Evolutionary conservation across 2,888 invertebrate species (phyloP).

Genomic region (Chirona hameri): DNA sequence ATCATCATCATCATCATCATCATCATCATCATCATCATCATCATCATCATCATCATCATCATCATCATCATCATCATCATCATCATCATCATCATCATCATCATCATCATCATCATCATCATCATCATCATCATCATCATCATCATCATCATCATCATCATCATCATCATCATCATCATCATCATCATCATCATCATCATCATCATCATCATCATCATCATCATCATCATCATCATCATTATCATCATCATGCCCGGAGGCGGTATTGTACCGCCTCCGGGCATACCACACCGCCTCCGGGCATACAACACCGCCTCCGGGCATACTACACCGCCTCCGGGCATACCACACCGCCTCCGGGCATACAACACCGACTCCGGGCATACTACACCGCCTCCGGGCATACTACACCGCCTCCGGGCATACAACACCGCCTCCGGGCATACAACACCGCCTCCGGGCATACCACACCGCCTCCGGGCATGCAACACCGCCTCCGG

Average conservation of each 20-base stretch:
- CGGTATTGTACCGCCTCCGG: no score
- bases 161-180: constrained; percentile 22
- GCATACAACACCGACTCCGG: no score
- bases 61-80: constrained; percentile 22
- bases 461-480: no score
- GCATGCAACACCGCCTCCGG: no score
- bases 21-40: neutral
- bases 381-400: no score
- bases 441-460: no score
- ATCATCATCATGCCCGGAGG: constrained; percentile 5
- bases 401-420: no score
- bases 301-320: no score
- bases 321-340: no score
- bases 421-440: no score
- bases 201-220: constrained; percentile 22
- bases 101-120: constrained; percentile 22
- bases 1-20: constrained; percentile 22
- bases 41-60: neutral
- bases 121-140: constrained; percentile 22
- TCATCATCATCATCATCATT: constrained; percentile 22
- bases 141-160: constrained; percentile 22
- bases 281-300: no score
- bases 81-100: constrained; percentile 22
- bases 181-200: constrained; percentile 22
- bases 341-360: no score